Evolutionary conservation across 1,140 invertebrate genomes (phyloP).

Genomic region (Pteromalus puparum): DNA sequence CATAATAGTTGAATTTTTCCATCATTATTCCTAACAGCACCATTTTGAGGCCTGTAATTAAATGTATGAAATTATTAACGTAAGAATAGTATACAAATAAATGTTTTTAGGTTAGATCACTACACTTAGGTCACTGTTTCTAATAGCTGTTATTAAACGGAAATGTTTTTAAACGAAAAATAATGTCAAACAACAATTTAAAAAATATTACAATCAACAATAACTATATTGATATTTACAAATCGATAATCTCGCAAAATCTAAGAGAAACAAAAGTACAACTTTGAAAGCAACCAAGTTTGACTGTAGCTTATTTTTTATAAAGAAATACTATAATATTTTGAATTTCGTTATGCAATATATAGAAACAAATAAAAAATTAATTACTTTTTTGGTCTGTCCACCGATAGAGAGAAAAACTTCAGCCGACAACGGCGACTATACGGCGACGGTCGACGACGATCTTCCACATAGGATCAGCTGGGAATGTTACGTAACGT

Average conservation of each 20-base stretch:
- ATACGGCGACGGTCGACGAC: too few relatives aligned
- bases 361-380: not conserved
- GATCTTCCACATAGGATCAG: conserved; percentile 11
- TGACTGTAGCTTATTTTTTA: not conserved
- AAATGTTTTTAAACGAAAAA: too few relatives aligned
- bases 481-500: conserved; percentile 41
- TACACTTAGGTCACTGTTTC: not conserved
- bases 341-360: not conserved
- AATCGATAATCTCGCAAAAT: not conserved
- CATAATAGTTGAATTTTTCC: conserved; percentile 75
- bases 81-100: not conserved
- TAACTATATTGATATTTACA: too few relatives aligned
- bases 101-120: conserved; percentile 30
- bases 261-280: not conserved
- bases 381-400: conserved; percentile 28
- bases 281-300: too few relatives aligned
- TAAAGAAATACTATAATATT: too few relatives aligned
- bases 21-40: not conserved
- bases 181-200: not conserved
- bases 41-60: conserved; percentile 49
- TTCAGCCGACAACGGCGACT: not conserved
- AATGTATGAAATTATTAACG: conserved; percentile 2
- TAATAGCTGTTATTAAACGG: too few relatives aligned
- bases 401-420: not conserved
- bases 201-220: not conserved